A percentile compares a stretch with the other conserved stretches of the same genome.
phyloP scores from a whole-genome alignment of 2,113 vertebrate species.

The Sturnus vulgaris region DNA sequence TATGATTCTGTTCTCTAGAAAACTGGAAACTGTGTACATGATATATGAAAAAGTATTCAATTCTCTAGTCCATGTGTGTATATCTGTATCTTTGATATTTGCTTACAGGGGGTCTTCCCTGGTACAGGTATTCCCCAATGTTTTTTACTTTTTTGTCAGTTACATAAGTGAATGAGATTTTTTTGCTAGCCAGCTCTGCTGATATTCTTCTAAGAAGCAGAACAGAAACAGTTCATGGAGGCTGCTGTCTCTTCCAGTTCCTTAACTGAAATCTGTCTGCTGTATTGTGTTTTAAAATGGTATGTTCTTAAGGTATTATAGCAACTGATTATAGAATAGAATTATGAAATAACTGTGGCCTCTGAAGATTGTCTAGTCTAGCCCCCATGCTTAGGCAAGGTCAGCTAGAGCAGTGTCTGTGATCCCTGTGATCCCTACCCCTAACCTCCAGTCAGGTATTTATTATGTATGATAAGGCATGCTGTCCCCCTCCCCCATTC shows the following conservation, averaged over 20 bases:
- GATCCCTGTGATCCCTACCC: background rate
- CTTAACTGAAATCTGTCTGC: background rate
- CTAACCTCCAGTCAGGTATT: background rate
- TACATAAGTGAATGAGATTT: background rate
- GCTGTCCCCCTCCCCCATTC: rapidly evolving
- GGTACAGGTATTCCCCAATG: background rate
- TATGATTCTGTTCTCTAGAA: background rate
- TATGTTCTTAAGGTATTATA: background rate
- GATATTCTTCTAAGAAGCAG: background rate
- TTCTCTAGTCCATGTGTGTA: background rate
- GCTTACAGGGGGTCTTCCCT: background rate
- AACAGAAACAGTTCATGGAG: background rate
- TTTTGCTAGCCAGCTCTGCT: background rate
- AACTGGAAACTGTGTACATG: background rate
- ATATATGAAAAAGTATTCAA: background rate
- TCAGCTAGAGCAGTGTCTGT: background rate
- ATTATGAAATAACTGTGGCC: background rate
- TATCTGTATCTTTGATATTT: background rate
- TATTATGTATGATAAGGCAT: background rate
- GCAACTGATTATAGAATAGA: background rate
- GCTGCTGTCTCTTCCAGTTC: background rate
- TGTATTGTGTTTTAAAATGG: background rate
- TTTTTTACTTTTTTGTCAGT: background rate
- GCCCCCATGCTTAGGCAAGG: background rate
- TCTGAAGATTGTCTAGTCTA: background rate